Percentiles rank a stretch among this genome's conserved stretches.
Evolutionary conservation across 2,797 vertebrate genomes (phyloP).

Genomic region (Pitangus sulphuratus): DNA sequence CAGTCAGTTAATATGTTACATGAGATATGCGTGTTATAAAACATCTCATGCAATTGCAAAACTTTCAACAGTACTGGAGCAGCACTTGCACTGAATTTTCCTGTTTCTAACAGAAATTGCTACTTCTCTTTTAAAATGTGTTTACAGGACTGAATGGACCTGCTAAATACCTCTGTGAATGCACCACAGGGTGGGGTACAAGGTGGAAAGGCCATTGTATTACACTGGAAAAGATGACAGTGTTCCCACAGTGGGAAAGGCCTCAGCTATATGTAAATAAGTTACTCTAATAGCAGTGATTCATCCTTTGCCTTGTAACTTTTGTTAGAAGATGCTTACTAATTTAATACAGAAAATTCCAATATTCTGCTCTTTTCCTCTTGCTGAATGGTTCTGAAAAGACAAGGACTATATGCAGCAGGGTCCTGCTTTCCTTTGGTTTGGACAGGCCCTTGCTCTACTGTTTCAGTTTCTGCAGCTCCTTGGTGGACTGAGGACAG

Average conservation of each 20-base stretch:
- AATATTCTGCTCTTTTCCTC: background rate
- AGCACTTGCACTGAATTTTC: background rate
- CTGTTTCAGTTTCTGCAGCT: background rate
- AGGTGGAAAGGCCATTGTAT: background rate
- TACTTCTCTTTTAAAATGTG: background rate
- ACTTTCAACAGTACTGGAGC: background rate
- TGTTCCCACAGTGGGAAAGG: background rate
- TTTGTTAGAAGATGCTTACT: background rate
- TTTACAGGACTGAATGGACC: background rate
- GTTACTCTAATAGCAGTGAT: background rate
- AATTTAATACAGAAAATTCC: background rate
- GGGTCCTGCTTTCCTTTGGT: background rate
- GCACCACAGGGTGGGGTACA: rapidly evolving
- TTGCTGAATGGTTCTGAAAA: background rate
- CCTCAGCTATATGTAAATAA: background rate
- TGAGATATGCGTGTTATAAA: background rate
- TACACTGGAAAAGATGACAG: background rate
- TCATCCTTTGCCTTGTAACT: background rate
- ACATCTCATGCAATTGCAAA: background rate
- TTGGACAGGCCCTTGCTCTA: background rate
- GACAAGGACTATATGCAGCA: background rate
- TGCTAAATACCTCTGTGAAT: background rate
- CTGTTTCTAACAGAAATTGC: background rate
- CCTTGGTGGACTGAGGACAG: background rate
- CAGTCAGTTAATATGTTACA: background rate